These are phyloP conservation scores for Zele albiditarsus DNA, from an alignment of 2,888 invertebrate genomes.

Conservation along the genomic window DNA sequence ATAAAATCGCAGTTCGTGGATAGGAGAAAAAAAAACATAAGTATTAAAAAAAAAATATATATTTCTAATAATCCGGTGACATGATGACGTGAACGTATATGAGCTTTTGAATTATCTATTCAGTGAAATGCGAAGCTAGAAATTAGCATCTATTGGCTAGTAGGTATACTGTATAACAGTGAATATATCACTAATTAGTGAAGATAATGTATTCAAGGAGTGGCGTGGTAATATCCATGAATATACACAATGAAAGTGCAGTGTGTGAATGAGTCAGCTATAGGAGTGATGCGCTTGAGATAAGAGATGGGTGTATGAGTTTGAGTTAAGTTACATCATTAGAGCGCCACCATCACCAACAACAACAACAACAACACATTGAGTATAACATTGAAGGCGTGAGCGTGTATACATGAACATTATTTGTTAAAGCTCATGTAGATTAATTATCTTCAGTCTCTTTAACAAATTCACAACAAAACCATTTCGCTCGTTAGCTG, in stretches of 20 bases:
- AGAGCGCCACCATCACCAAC: not conserved
- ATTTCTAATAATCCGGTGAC: too few species aligned
- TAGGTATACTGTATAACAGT: not conserved
- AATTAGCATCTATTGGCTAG: not conserved
- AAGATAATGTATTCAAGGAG: not conserved
- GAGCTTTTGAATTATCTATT: too few species aligned
- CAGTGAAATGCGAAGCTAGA: too few species aligned
- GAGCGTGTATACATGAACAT: not conserved
- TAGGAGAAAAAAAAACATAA: too few species aligned
- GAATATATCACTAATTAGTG: not conserved
- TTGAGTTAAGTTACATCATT: constrained; percentile 7
- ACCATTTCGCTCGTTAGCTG: not conserved
- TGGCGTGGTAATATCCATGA: not conserved
- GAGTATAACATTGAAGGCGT: not conserved
- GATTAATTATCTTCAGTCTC: not conserved
- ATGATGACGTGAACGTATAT: too few species aligned
- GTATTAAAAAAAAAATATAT: too few species aligned
- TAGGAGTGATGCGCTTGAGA: not conserved
- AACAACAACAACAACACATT: not conserved
- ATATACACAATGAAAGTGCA: not conserved
- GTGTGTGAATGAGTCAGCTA: not conserved
- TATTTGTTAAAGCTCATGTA: not conserved
- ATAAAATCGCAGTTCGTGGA: not conserved
- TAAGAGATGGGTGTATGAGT: not conserved
- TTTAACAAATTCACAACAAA: not conserved